phyloP scores from a whole-genome alignment of 1,140 invertebrate species.

The Aradophagus sp. region DNA sequence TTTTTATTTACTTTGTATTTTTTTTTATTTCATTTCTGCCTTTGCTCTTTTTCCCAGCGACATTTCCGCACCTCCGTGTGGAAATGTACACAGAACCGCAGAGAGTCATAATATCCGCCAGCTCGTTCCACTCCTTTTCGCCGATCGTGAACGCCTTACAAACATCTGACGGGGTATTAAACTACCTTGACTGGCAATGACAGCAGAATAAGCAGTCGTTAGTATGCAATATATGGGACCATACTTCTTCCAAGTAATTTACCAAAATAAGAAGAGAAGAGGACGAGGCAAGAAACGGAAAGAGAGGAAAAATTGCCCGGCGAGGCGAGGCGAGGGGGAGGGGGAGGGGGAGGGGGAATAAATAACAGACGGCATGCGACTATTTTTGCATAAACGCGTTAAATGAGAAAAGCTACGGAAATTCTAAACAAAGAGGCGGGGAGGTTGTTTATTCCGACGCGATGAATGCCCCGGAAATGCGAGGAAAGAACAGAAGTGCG shows the following conservation, averaged over 20 bases:
- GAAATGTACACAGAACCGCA: conserved; percentile 26
- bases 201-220: conserved; percentile 66
- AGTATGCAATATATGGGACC: conserved; percentile 61
- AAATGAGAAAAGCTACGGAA: conserved; percentile 39
- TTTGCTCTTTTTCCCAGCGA: conserved; percentile 40
- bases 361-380: conserved; percentile 40
- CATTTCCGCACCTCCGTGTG: conserved; percentile 9
- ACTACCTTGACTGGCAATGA: conserved; percentile 64
- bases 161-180: conserved; percentile 62
- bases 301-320: too few relatives aligned
- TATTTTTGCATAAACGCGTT: conserved; percentile 39
- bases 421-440: too few relatives aligned
- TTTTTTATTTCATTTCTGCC: too few relatives aligned
- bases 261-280: conserved; percentile 62
- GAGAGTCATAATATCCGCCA: conserved; percentile 45
- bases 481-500: too few relatives aligned
- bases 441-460: too few relatives aligned
- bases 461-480: too few relatives aligned
- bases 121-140: conserved; percentile 54
- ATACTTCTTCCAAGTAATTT: conserved; percentile 63
- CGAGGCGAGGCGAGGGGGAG: conserved; percentile 19
- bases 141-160: conserved; percentile 54
- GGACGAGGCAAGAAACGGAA: too few relatives aligned
- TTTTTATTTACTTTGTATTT: conserved; percentile 19
- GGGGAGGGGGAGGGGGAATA: conserved; percentile 30